Base-by-base conservation (phyloP, 1,140 invertebrate genomes). In the Nasonia vitripennis region DNA sequence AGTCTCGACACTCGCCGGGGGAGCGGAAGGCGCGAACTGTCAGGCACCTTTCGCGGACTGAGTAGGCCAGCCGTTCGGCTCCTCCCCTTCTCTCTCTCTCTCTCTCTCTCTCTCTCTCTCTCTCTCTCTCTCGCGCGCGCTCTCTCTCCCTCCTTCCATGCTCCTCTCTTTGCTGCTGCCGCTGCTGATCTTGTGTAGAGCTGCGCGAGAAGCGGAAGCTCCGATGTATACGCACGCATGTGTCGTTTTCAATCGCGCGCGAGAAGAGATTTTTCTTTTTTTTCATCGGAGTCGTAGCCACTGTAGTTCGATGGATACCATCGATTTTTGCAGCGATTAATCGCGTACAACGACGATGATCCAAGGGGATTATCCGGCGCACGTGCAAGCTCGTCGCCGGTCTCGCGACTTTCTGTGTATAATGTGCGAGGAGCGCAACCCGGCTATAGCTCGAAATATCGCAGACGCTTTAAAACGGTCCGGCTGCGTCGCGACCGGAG, bases 391-490 rank as follows among this genome's bases (percentile, higher is more conserved):
- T 71, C 68, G 27, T 83, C 17, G 55, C 55, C 55, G 55, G 55
- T 62, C 55, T 62, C 55, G 55, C 55, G 55, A 62, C 55, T 55
- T 55, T 55, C 51, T 55, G 9, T 5, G 51, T 17, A 55, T 27
- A 27, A 27, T 27, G 27, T 55, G 51, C 17, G 51, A 55, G 3
- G 51, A 55, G 17, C 51, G 51, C 10, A 55, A 55, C 51, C 51
- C 51, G 51, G 51, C 51, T 62, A 62, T 62, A 62, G 55, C 89
- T 91, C 90, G 88, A 93, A 93, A 93, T 93, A 93, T 91, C 92
- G 89, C 90, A 91, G 90, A 90, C 92, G 90, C 84, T 91, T 91
- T 91, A 92, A 93, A 93, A 92, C 92, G 90, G 89, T 92, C 88
- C 87, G 88, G 88, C 77, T 77, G 78, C 77, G 75, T 67, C 88